Base-by-base conservation (phyloP, 2,888 invertebrate species). In the Anaspis maculata region DNA sequence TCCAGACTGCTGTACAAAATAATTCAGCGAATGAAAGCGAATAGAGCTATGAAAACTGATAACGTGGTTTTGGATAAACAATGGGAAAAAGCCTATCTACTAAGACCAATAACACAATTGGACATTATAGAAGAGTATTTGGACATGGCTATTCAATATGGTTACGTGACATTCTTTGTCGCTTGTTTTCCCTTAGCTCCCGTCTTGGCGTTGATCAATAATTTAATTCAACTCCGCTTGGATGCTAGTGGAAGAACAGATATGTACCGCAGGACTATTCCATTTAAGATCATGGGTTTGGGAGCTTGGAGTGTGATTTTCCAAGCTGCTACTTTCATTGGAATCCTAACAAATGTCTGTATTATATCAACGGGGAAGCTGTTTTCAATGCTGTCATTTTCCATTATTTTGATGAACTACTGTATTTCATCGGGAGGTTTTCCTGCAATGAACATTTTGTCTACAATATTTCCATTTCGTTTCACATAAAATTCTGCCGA, bases 161-260 rank as follows among this genome's bases (percentile, higher is more conserved):
- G 79, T 2, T 77, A 77, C 54, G 72, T 77, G 19, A 76, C 75
- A 2, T 67, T 79, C 32, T 79, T 80, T 55, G 75, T 77, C 12
- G 73, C 75, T 11, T 76, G 75, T 1, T 77, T 80, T 55, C 79
- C 79, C 1, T 59, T 79, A 25, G 77, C 77, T n/a, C 79, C 79
- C 1, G 51, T 79, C 12, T 72, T 76, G 45, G 77, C 77, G 1
- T 59, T 79, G 14, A 34, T 79, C 19, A 77, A 77, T 53, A 80
- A 79, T 54, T 57, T 77, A 27, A 62, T 75, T 13, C 78, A 79
- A 58, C 66, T 79, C 25, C 61, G 67, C 28, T 47, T 54, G 3
- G 59, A 61, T 37, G 54, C 61, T 11, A 42, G 39, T 9, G 57
- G 55, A 31, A 37, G 57, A 3, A 46, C 40, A 1, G 46, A 39